These are phyloP conservation scores for Rhagologus leucostigma DNA, from an alignment of 2,113 vertebrate genomes.

Conservation along the genomic window DNA sequence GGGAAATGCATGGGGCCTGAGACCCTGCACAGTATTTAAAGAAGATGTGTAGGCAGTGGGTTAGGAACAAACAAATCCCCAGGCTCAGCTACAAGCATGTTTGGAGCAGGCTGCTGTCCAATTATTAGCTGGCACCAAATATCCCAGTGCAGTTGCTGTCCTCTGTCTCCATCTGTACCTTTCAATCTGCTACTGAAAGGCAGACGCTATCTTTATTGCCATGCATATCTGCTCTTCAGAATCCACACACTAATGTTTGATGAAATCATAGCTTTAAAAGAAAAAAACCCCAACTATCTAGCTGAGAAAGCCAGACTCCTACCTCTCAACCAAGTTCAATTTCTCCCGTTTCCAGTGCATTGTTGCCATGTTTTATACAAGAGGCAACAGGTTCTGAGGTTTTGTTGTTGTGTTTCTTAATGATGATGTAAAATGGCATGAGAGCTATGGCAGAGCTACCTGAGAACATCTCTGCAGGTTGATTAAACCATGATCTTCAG, in stretches of 20 bases:
- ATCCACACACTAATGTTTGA: neutral
- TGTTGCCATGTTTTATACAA: neutral
- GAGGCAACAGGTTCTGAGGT: neutral
- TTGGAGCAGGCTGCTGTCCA: neutral
- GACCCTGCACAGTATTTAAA: neutral
- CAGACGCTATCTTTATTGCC: neutral
- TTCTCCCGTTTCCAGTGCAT: neutral
- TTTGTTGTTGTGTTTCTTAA: slow-evolving; percentile 2
- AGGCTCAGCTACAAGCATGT: neutral
- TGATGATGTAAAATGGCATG: neutral
- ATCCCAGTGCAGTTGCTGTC: neutral
- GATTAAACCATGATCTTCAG: neutral
- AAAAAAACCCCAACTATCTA: neutral
- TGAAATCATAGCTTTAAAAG: neutral
- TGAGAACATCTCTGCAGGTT: neutral
- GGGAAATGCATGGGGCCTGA: neutral
- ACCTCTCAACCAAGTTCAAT: fast-evolving
- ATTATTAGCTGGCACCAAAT: neutral
- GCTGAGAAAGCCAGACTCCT: neutral
- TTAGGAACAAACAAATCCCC: neutral
- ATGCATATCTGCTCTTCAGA: neutral
- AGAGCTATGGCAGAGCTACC: neutral
- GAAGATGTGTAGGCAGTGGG: fast-evolving
- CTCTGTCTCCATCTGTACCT: neutral
- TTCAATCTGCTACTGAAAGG: neutral